These are phyloP conservation scores for Elegia similella DNA, from an alignment of 2,888 invertebrate genomes.

Conservation along the genomic window DNA sequence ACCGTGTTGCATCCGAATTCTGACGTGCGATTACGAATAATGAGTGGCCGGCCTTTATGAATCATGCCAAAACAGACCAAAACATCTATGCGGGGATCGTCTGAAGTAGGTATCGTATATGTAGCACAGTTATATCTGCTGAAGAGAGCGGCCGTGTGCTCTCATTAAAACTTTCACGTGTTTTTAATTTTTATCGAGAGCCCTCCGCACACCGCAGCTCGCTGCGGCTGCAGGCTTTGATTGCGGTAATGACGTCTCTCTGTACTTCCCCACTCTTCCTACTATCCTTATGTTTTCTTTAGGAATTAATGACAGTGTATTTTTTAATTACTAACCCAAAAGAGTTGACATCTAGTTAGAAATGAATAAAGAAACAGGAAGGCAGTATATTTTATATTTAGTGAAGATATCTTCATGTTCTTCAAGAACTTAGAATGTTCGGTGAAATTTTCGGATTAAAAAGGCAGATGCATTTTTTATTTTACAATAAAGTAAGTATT, in stretches of 20 bases:
- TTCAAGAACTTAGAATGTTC: too few relatives aligned
- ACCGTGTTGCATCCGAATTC: too few relatives aligned
- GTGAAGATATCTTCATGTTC: too few relatives aligned
- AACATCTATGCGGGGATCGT: constrained; percentile 11
- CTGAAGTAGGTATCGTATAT: constrained; percentile 5
- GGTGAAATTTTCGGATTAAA: too few relatives aligned
- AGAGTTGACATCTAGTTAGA: constrained; percentile 22
- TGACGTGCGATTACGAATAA: too few relatives aligned
- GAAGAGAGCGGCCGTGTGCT: constrained; percentile 52
- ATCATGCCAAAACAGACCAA: background rate
- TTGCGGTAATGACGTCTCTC: constrained; percentile 80
- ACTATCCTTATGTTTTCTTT: constrained; percentile 70
- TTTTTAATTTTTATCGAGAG: constrained; percentile 83
- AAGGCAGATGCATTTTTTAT: too few relatives aligned
- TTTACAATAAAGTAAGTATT: too few relatives aligned
- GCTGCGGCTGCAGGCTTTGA: constrained; percentile 73
- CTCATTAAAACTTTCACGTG: constrained; percentile 82
- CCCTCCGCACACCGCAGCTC: constrained; percentile 68
- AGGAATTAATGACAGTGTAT: constrained; percentile 61
- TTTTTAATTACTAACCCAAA: constrained; percentile 48
- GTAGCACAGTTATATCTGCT: constrained; percentile 16
- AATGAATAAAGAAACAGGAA: background rate
- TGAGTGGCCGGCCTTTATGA: too few relatives aligned
- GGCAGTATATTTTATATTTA: too few relatives aligned
- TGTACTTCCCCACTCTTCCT: constrained; percentile 52